phyloP scores from a whole-genome alignment of 2,888 invertebrate genomes.

The Athripsodes cinereus region DNA sequence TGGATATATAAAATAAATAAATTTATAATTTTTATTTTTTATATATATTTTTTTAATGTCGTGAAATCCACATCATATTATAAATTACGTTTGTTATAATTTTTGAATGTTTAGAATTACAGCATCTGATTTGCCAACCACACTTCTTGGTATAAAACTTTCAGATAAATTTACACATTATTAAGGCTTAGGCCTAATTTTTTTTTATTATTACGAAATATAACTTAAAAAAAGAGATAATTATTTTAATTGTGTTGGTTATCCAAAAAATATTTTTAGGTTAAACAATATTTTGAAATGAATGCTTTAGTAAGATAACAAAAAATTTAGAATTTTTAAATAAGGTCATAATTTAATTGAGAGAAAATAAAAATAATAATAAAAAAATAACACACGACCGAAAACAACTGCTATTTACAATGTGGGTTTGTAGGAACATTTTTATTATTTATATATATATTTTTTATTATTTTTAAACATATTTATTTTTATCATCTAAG shows the following conservation, averaged over 20 bases:
- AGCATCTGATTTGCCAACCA: no score
- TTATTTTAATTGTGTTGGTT: no score
- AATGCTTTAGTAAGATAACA: background rate
- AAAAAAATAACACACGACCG: slow-evolving; percentile 8
- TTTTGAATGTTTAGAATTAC: no score
- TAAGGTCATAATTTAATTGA: slow-evolving; percentile 3
- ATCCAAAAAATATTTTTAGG: slow-evolving; percentile 6
- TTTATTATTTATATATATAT: slow-evolving; percentile 14
- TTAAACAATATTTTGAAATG: background rate
- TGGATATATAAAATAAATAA: background rate
- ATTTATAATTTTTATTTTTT: no score
- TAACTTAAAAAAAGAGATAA: no score
- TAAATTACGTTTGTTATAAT: no score
- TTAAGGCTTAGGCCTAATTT: no score
- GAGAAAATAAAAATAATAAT: slow-evolving; percentile 10
- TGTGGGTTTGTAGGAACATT: slow-evolving; percentile 24
- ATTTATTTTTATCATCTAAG: slow-evolving; percentile 4
- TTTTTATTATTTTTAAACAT: slow-evolving; percentile 12
- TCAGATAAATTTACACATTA: no score
- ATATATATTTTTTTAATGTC: no score
- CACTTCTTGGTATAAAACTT: no score
- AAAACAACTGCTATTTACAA: slow-evolving; percentile 25
- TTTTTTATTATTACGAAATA: no score
- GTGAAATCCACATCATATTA: no score
- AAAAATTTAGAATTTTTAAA: slow-evolving; percentile 1